These are phyloP conservation scores for Drosophila athabasca DNA, from an alignment of 1,140 invertebrate species.

Conservation along the genomic window DNA sequence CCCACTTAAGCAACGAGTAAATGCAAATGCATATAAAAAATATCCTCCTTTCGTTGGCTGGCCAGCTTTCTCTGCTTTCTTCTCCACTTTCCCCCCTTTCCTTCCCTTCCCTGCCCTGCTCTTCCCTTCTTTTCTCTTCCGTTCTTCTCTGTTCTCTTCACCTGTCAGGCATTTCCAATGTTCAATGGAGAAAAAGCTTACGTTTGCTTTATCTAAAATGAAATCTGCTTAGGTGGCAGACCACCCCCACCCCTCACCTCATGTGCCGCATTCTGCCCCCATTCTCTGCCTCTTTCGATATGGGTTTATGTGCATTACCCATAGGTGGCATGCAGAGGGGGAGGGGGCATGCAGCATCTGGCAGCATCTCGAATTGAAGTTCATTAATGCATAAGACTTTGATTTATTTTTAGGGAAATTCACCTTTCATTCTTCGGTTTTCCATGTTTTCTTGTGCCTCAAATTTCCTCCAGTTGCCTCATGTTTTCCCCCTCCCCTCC, in stretches of 20 bases:
- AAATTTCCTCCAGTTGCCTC: no score
- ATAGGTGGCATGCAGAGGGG: neutral
- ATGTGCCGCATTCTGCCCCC: neutral
- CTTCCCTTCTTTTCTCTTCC: no score
- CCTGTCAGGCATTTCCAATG: conserved; percentile 55
- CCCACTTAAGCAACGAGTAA: conserved; percentile 17
- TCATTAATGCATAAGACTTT: conserved; percentile 61
- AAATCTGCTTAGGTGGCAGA: conserved; percentile 73
- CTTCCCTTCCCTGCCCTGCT: no score
- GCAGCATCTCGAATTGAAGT: conserved; percentile 58
- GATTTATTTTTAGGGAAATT: conserved; percentile 45
- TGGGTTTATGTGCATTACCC: conserved; percentile 13
- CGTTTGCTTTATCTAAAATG: conserved; percentile 75
- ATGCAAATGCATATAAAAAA: conserved; percentile 34
- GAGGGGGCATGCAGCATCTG: conserved; percentile 44
- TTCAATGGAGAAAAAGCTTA: conserved; percentile 59
- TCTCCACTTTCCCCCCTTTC: no score
- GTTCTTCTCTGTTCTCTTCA: neutral
- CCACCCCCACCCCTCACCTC: neutral
- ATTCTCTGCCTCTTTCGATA: neutral
- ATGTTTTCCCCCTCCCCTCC: no score
- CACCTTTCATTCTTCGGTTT: conserved; percentile 14
- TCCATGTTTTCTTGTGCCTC: no score
- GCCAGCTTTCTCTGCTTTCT: no score
- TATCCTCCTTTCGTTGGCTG: neutral